Conservation (phyloP, 1,140 invertebrate species). For the Hetaerina americana region DNA sequence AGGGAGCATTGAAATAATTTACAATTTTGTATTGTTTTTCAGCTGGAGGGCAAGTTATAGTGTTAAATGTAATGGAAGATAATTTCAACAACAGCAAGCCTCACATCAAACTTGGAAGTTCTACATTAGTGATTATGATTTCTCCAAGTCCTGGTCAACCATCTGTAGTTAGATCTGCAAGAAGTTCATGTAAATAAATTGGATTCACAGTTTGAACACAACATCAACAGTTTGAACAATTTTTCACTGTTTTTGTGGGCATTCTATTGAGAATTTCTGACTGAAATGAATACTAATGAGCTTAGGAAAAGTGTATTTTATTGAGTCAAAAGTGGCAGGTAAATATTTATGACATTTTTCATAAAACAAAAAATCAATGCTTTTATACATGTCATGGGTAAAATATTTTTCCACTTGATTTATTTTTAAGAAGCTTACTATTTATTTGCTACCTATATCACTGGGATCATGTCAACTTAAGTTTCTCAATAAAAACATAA, state of each 20-base stretch:
- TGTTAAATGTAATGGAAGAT: background rate
- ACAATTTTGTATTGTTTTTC: background rate
- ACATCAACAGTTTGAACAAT: background rate
- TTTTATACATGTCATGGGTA: no score
- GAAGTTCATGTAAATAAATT: background rate
- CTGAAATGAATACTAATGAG: no score
- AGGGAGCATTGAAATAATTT: no score
- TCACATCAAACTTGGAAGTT: background rate
- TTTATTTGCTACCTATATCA: background rate
- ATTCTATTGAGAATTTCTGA: no score
- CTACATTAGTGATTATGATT: background rate
- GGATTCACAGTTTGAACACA: background rate
- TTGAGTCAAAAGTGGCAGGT: no score
- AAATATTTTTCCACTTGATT: background rate
- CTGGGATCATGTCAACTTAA: no score
- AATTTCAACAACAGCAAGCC: background rate
- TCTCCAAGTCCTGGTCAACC: background rate
- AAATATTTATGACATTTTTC: no score
- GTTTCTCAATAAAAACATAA: no score
- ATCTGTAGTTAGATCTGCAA: background rate
- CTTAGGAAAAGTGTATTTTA: no score
- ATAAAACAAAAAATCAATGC: no score
- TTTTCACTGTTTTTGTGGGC: no score
- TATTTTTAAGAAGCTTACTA: background rate
- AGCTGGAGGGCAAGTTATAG: background rate